Conservation (phyloP, 2,113 vertebrate species). For the Thalassarche chlororhynchos region DNA sequence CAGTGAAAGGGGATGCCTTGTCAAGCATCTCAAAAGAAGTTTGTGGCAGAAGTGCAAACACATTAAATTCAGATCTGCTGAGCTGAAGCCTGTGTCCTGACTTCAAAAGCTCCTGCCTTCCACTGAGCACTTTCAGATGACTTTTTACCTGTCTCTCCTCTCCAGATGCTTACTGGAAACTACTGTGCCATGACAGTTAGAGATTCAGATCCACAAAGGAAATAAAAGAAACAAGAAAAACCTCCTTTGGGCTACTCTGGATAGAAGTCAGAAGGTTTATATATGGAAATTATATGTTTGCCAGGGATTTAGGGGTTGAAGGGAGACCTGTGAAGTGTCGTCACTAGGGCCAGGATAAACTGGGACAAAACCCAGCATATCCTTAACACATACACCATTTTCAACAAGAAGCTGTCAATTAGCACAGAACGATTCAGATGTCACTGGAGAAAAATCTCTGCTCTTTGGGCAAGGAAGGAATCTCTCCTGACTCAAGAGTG, state of each 20-base stretch:
- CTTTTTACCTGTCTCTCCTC: neutral
- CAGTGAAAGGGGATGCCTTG: neutral
- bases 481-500: neutral
- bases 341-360: neutral
- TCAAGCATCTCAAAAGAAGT: neutral
- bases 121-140: neutral
- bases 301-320: neutral
- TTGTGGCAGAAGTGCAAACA: neutral
- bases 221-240: neutral
- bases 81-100: neutral
- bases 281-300: neutral
- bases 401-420: neutral
- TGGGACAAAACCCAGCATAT: neutral
- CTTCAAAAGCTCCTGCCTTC: neutral
- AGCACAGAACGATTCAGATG: neutral
- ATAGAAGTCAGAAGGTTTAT: neutral
- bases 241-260: neutral
- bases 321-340: neutral
- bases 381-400: neutral
- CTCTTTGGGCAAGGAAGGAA: neutral
- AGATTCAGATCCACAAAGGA: neutral
- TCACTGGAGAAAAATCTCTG: constrained; percentile 17
- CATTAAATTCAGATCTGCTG: neutral
- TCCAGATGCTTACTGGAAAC: neutral
- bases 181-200: neutral